Evolutionary conservation across 2,888 invertebrate genomes (phyloP).

Genomic region (Zaprionus bogoriensis): DNA sequence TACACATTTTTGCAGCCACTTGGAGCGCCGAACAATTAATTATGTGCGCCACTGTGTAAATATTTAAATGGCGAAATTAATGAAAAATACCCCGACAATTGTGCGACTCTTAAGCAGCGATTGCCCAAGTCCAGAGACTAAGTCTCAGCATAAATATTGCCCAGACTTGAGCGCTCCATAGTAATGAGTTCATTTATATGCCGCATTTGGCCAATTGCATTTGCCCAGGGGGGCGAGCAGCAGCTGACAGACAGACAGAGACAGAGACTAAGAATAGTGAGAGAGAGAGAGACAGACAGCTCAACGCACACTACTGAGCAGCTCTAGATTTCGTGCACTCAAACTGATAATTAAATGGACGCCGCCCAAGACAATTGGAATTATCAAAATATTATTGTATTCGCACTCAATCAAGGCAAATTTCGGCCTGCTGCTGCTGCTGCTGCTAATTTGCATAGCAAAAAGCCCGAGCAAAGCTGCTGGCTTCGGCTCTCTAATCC

Average conservation of each 20-base stretch:
- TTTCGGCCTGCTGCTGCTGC: no score
- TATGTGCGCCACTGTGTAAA: slow-evolving; percentile 71
- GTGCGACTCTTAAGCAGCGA: slow-evolving; percentile 64
- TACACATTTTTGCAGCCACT: slow-evolving; percentile 70
- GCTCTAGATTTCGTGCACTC: neutral
- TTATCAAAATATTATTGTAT: neutral
- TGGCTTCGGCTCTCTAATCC: slow-evolving; percentile 25
- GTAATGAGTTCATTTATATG: slow-evolving; percentile 78
- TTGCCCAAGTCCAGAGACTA: no score
- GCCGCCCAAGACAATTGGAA: neutral
- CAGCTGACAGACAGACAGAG: neutral
- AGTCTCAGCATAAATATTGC: slow-evolving; percentile 61
- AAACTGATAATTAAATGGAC: neutral
- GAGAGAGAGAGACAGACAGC: neutral
- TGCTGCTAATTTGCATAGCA: slow-evolving; percentile 61
- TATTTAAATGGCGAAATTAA: slow-evolving; percentile 74
- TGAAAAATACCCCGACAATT: slow-evolving; percentile 67
- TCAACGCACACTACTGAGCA: no score
- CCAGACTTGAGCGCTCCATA: slow-evolving; percentile 12
- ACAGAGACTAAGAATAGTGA: neutral
- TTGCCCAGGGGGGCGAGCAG: slow-evolving; percentile 9
- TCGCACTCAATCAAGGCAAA: slow-evolving; percentile 22
- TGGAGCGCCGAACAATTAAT: slow-evolving; percentile 63
- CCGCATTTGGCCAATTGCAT: slow-evolving; percentile 40
- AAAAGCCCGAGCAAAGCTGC: neutral